Percentiles rank a stretch among this genome's conserved stretches.
phyloP scores from a whole-genome alignment of 2,888 invertebrate species.

The Macropis europaea region DNA sequence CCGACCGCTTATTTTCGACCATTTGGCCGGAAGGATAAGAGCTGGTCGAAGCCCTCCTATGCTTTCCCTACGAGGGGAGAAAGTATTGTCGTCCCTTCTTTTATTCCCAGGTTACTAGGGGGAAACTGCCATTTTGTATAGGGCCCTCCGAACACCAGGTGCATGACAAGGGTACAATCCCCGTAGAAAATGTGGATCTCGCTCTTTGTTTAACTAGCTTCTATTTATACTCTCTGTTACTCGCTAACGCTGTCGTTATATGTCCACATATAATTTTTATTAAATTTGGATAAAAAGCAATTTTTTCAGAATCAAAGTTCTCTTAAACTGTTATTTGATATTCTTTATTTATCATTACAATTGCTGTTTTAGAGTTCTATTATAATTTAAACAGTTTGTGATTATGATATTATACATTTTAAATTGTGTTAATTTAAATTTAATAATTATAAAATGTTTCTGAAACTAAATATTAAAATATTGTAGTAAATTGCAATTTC shows the following conservation, averaged over 20 bases:
- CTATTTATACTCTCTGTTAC: slow-evolving; percentile 30
- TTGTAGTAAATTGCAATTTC: too few relatives aligned
- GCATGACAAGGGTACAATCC: slow-evolving; percentile 77
- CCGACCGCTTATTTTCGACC: slow-evolving; percentile 61
- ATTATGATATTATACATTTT: too few relatives aligned
- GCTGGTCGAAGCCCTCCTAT: slow-evolving; percentile 60
- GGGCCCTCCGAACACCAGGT: slow-evolving; percentile 77
- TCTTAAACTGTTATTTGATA: too few relatives aligned
- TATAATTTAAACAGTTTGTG: too few relatives aligned
- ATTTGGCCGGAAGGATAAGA: slow-evolving; percentile 67
- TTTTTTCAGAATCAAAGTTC: background rate
- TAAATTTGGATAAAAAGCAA: too few relatives aligned
- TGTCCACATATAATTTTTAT: too few relatives aligned
- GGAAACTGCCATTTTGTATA: slow-evolving; percentile 77
- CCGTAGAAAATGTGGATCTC: slow-evolving; percentile 71
- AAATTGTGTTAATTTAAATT: too few relatives aligned
- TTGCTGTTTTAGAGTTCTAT: too few relatives aligned
- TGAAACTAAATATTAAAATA: too few relatives aligned
- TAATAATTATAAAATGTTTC: too few relatives aligned
- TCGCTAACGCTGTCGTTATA: background rate
- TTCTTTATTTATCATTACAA: too few relatives aligned
- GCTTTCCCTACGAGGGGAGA: slow-evolving; percentile 57
- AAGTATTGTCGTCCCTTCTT: slow-evolving; percentile 77
- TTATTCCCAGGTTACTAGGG: slow-evolving; percentile 69
- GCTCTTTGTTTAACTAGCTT: slow-evolving; percentile 69